Conservation (phyloP, 2,888 invertebrate species). For the Nemotelus pantherinus region DNA sequence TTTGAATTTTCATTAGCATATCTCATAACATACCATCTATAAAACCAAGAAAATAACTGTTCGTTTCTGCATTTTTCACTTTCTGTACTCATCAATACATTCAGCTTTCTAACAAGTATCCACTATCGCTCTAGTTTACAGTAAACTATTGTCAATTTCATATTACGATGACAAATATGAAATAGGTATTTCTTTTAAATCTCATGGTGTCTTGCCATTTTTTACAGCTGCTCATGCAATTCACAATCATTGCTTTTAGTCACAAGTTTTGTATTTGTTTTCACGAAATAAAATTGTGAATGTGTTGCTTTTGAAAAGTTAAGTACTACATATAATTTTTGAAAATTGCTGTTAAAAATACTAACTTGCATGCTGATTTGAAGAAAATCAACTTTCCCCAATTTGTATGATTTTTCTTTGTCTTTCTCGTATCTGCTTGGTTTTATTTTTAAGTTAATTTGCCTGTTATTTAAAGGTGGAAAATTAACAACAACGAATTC, state of each 20-base stretch:
- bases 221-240: slow-evolving; percentile 65
- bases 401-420: no score
- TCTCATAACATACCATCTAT: not conserved
- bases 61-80: not conserved
- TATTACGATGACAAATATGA: not conserved
- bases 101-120: slow-evolving; percentile 34
- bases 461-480: slow-evolving; percentile 65
- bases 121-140: not conserved
- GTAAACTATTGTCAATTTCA: slow-evolving; percentile 8
- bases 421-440: not conserved
- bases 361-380: no score
- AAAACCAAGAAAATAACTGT: slow-evolving; percentile 30
- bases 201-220: slow-evolving; percentile 63
- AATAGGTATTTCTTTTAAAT: not conserved
- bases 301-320: no score
- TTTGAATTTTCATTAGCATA: no score
- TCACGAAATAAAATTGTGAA: no score
- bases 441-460: not conserved
- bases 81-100: not conserved
- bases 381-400: no score
- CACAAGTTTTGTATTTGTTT: no score
- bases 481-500: slow-evolving; percentile 76
- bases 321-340: no score
- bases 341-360: no score
- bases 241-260: no score